These are phyloP conservation scores for Kryptolebias marmoratus DNA, from an alignment of 2,113 vertebrate genomes.

Conservation along the genomic window DNA sequence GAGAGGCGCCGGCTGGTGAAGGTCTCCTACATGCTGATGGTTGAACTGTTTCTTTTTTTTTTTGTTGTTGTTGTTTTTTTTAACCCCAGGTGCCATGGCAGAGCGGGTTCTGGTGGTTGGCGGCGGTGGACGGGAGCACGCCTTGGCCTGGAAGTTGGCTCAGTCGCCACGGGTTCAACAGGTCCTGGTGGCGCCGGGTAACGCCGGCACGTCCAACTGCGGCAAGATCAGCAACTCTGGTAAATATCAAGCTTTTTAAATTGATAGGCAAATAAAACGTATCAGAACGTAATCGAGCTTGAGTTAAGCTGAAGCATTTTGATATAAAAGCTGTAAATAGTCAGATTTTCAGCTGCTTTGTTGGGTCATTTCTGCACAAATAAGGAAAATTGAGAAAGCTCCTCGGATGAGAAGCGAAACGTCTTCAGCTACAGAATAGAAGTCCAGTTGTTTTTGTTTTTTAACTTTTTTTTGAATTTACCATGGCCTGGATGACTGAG, in stretches of 20 bases:
- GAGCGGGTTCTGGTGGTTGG: slow-evolving; percentile 90
- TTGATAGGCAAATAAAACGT: too few relatives aligned
- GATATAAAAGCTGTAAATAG: too few relatives aligned
- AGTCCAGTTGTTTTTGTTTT: too few relatives aligned
- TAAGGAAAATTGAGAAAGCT: too few relatives aligned
- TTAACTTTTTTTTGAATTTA: too few relatives aligned
- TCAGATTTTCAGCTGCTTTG: too few relatives aligned
- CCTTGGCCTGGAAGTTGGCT: slow-evolving; percentile 90
- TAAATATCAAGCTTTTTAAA: slow-evolving; percentile 40
- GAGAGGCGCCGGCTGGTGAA: neutral
- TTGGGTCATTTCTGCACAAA: too few relatives aligned
- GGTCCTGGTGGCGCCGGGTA: slow-evolving; percentile 89
- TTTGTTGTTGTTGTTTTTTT: neutral
- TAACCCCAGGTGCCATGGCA: slow-evolving; percentile 81
- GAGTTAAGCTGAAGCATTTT: too few relatives aligned
- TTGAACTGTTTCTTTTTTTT: neutral
- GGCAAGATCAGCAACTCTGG: slow-evolving; percentile 89
- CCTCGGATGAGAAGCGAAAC: too few relatives aligned
- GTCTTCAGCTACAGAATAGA: too few relatives aligned
- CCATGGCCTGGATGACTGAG: too few relatives aligned
- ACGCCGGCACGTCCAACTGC: slow-evolving; percentile 84
- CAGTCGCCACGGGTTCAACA: slow-evolving; percentile 85
- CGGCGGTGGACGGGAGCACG: slow-evolving; percentile 88
- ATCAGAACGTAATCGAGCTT: too few relatives aligned
- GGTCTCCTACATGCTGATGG: neutral